These are phyloP conservation scores for Copidosoma floridanum DNA, from an alignment of 1,140 invertebrate species.

Conservation along the genomic window DNA sequence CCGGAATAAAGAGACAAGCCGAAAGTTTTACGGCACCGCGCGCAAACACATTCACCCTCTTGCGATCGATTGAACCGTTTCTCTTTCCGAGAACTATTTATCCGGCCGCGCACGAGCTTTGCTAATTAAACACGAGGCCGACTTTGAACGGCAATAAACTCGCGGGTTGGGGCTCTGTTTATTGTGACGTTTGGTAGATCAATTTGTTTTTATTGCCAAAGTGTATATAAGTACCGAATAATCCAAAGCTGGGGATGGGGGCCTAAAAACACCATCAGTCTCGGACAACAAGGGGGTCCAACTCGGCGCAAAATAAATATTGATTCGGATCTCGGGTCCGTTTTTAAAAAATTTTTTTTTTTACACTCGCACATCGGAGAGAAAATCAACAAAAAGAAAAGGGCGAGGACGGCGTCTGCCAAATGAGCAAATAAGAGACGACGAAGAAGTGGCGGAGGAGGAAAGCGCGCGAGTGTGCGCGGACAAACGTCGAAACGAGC, in stretches of 20 bases:
- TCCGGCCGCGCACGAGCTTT: neutral
- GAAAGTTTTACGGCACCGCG: neutral
- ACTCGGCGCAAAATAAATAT: neutral
- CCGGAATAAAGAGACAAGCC: neutral
- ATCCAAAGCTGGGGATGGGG: neutral
- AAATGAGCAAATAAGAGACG: neutral
- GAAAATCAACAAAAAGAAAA: neutral
- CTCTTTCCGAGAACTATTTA: conserved; percentile 9
- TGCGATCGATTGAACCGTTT: neutral
- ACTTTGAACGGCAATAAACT: no score
- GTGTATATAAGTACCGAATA: neutral
- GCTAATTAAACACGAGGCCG: conserved; percentile 5
- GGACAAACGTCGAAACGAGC: conserved; percentile 14
- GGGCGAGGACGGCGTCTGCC: neutral
- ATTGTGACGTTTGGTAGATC: neutral
- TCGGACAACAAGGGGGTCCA: neutral
- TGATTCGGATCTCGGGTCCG: conserved; percentile 15
- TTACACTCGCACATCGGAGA: neutral
- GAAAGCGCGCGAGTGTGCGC: neutral
- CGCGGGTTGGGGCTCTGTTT: neutral
- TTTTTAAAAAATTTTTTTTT: no score
- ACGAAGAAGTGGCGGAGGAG: neutral
- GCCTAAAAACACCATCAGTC: neutral
- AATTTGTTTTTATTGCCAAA: neutral
- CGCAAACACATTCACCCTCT: neutral